Percentiles rank a stretch among this genome's conserved stretches.
phyloP scores from a whole-genome alignment of 2,797 vertebrate genomes.

The Pangasius krempfi region DNA sequence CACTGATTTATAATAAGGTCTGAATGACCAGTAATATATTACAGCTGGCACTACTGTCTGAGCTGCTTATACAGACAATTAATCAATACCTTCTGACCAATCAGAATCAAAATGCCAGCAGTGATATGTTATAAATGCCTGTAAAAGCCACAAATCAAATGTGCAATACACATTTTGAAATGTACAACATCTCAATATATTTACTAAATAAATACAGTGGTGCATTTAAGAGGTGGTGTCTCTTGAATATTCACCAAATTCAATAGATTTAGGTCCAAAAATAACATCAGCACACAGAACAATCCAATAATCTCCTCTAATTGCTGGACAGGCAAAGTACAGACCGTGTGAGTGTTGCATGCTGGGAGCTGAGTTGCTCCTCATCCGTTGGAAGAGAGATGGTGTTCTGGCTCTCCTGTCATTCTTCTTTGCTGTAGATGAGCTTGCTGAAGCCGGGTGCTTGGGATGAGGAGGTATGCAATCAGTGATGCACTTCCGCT shows the following conservation, averaged over 20 bases:
- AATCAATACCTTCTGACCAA: not conserved
- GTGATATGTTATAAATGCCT: not conserved
- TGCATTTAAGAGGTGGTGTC: not conserved
- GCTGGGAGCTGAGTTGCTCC: conserved; percentile 30
- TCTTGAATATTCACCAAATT: not conserved
- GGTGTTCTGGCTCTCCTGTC: not conserved
- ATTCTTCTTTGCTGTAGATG: conserved; percentile 26
- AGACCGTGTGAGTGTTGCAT: conserved; percentile 59
- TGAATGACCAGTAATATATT: not conserved
- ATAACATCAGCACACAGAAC: not conserved
- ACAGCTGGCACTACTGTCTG: not conserved
- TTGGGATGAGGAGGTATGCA: conserved; percentile 20
- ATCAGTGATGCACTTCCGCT: not conserved
- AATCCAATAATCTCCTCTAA: not conserved
- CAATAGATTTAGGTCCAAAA: not conserved
- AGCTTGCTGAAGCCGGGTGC: not conserved
- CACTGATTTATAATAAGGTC: not conserved
- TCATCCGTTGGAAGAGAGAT: conserved; percentile 41
- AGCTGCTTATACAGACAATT: not conserved
- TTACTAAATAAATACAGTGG: not conserved
- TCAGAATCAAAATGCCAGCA: not conserved
- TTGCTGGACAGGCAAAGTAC: not conserved
- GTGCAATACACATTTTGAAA: not conserved
- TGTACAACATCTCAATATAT: not conserved
- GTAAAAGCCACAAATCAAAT: not conserved